Evolutionary conservation across 2,113 vertebrate species (phyloP).

Genomic region (Apeltes quadracus): DNA sequence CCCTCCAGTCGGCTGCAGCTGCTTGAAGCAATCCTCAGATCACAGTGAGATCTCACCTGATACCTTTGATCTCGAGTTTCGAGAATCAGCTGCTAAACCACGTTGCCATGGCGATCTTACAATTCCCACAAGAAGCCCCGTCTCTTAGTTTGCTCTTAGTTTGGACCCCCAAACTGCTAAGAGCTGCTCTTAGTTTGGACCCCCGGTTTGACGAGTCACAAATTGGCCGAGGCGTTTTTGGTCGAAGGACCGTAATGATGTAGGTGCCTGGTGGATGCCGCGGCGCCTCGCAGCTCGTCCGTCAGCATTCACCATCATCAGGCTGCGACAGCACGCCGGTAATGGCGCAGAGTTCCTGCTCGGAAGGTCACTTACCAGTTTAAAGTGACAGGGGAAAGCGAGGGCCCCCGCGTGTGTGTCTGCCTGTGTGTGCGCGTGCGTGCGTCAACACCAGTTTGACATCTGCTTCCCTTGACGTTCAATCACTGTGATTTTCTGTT

Average conservation of each 20-base stretch:
- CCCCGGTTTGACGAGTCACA: background rate
- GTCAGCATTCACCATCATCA: constrained; percentile 58
- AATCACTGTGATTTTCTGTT: constrained; percentile 67
- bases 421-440: constrained; percentile 48
- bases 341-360: constrained; percentile 49
- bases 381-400: constrained; percentile 62
- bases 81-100: background rate
- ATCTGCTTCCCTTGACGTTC: constrained; percentile 70
- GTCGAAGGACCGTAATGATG: constrained; percentile 52
- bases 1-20: background rate
- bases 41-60: background rate
- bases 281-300: constrained; percentile 30
- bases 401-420: constrained; percentile 8
- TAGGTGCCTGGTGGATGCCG: constrained; percentile 48
- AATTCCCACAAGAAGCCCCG: background rate
- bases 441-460: constrained; percentile 64
- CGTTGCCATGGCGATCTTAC: background rate
- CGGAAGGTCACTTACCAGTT: constrained; percentile 72
- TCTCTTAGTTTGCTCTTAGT: too few relatives aligned
- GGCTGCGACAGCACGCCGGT: constrained; percentile 41
- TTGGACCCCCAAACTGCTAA: too few relatives aligned
- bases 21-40: constrained; percentile 16
- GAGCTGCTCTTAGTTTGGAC: too few relatives aligned
- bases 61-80: background rate
- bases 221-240: constrained; percentile 38